These are phyloP conservation scores for Oncopodura yosiiana DNA, from an alignment of 1,140 invertebrate species.

Conservation along the genomic window DNA sequence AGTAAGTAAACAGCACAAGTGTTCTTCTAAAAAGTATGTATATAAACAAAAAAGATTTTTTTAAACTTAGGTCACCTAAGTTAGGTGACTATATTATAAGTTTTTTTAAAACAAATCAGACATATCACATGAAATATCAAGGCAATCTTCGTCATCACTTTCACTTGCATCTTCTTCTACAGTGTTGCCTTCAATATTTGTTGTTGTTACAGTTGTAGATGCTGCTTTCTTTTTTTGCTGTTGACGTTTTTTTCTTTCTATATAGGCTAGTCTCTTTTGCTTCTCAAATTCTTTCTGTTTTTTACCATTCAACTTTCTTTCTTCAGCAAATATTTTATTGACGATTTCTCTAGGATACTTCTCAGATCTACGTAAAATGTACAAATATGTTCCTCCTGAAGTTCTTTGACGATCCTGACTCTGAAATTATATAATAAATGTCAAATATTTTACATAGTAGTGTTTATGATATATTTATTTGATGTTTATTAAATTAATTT, in stretches of 20 bases:
- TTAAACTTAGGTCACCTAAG: too few species aligned
- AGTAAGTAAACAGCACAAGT: too few species aligned
- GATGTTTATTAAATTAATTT: neutral
- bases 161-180: neutral
- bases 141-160: slow-evolving; percentile 9
- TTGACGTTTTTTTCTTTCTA: too few species aligned
- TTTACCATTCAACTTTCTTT: slow-evolving; percentile 4
- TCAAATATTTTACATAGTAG: neutral
- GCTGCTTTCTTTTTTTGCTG: too few species aligned
- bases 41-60: too few species aligned
- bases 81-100: too few species aligned
- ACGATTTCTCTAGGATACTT: slow-evolving; percentile 7
- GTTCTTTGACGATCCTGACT: slow-evolving; percentile 22
- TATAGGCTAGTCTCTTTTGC: neutral
- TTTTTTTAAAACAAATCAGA: slow-evolving; percentile 10
- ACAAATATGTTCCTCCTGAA: slow-evolving; percentile 29
- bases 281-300: neutral
- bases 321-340: slow-evolving; percentile 20
- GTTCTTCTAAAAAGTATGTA: too few species aligned
- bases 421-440: slow-evolving; percentile 15
- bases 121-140: slow-evolving; percentile 13
- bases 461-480: neutral
- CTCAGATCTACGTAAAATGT: slow-evolving; percentile 23
- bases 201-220: too few species aligned
- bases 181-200: neutral